A percentile compares a stretch with the other conserved stretches of the same genome.
These are phyloP conservation scores for Drosophila kanekoi DNA, from an alignment of 2,888 invertebrate genomes.

Conservation along the genomic window DNA sequence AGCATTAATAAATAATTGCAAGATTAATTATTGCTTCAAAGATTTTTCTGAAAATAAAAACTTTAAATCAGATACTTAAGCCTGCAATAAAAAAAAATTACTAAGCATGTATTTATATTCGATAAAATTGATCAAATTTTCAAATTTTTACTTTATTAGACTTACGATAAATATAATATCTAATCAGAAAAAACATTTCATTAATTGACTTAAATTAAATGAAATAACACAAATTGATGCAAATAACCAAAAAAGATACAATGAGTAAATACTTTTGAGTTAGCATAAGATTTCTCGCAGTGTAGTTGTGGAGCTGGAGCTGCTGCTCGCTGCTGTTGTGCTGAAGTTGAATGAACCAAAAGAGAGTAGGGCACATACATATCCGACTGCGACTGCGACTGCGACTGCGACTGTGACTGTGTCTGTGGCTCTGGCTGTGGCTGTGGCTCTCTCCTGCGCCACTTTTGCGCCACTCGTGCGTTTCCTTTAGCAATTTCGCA, in stretches of 20 bases:
- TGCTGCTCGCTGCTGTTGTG: constrained; percentile 25
- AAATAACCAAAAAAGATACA: not conserved
- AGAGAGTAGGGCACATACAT: constrained; percentile 70
- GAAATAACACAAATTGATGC: no score
- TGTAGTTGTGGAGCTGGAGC: constrained; percentile 23
- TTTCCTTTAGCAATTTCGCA: constrained; percentile 78
- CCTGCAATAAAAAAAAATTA: no score
- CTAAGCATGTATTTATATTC: no score
- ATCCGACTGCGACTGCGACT: constrained; percentile 14
- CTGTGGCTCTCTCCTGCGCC: constrained; percentile 41
- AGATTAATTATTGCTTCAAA: no score
- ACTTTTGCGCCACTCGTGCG: constrained; percentile 74
- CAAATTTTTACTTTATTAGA: no score
- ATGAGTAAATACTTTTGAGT: not conserved
- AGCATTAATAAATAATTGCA: no score
- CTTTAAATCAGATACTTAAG: no score
- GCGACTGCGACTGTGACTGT: constrained; percentile 5
- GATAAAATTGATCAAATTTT: no score
- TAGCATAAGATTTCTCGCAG: constrained; percentile 17
- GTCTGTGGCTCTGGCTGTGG: constrained; percentile 1
- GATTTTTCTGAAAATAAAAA: no score
- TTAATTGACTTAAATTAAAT: no score
- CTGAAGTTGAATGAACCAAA: constrained; percentile 75
- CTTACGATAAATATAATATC: no score
- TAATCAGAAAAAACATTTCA: no score